Conservation (phyloP, 2,113 vertebrate genomes). For the Anarrhichthys ocellatus region DNA sequence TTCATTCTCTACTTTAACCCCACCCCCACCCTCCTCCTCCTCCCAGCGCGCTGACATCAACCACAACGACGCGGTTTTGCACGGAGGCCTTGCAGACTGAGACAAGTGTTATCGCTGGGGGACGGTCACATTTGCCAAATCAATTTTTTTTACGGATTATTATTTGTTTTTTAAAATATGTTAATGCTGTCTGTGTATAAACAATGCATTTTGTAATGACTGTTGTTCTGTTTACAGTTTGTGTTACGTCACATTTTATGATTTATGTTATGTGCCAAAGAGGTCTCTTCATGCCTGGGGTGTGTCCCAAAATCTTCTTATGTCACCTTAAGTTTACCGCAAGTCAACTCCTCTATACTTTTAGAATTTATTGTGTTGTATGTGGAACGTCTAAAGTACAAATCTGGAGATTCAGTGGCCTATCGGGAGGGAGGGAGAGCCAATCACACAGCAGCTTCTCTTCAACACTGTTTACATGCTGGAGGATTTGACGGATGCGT, state of each 20-base stretch:
- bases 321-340: slow-evolving; percentile 48
- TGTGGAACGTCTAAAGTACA: slow-evolving; percentile 27
- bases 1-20: neutral
- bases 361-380: slow-evolving; percentile 54
- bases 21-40: neutral
- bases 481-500: slow-evolving; percentile 39
- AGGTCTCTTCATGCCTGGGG: slow-evolving; percentile 68
- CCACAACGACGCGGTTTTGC: slow-evolving; percentile 76
- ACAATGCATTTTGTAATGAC: slow-evolving; percentile 54
- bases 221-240: slow-evolving; percentile 69
- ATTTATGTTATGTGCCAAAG: slow-evolving; percentile 85
- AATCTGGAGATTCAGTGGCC: slow-evolving; percentile 30
- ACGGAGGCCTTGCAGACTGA: slow-evolving; percentile 81
- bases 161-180: slow-evolving; percentile 39
- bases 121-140: slow-evolving; percentile 76
- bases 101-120: slow-evolving; percentile 60
- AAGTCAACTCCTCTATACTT: slow-evolving; percentile 40
- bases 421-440: slow-evolving; percentile 31
- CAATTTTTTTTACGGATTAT: slow-evolving; percentile 39
- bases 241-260: slow-evolving; percentile 41
- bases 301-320: slow-evolving; percentile 56
- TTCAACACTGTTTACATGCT: slow-evolving; percentile 72
- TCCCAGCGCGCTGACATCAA: slow-evolving; percentile 29
- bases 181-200: slow-evolving; percentile 59
- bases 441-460: slow-evolving; percentile 62